phyloP scores from a whole-genome alignment of 2,113 vertebrate genomes.

The Calcarius ornatus region DNA sequence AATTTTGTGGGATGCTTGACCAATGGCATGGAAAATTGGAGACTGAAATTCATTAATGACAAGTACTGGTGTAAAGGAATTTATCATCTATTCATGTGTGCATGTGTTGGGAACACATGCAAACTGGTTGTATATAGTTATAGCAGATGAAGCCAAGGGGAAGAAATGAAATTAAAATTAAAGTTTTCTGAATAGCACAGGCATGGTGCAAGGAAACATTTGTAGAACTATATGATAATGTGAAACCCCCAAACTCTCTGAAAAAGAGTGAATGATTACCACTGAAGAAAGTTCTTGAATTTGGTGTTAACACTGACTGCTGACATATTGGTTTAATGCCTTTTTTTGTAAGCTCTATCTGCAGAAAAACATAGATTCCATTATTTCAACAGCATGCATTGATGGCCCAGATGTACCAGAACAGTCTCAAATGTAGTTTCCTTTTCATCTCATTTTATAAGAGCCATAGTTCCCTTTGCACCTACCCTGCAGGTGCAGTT shows the following conservation, averaged over 20 bases:
- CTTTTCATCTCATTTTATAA: neutral
- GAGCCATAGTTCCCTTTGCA: neutral
- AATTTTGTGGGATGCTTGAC: neutral
- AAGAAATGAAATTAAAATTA: neutral
- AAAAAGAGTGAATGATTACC: neutral
- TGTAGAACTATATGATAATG: neutral
- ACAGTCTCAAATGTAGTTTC: neutral
- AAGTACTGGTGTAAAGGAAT: neutral
- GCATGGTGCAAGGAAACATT: neutral
- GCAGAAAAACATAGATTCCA: neutral
- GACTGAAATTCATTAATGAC: neutral
- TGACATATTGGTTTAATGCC: neutral
- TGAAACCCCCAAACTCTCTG: neutral
- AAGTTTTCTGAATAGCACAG: neutral
- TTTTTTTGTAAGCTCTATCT: neutral
- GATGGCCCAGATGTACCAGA: neutral
- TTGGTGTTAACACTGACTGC: neutral
- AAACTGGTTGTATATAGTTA: neutral
- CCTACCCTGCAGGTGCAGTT: neutral
- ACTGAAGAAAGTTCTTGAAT: neutral
- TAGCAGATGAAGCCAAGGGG: neutral
- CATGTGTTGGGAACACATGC: neutral
- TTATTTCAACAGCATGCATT: neutral
- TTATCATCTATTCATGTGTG: neutral
- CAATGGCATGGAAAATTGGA: neutral